Base-by-base conservation (phyloP, 2,113 vertebrate species). In the Xyliphius kryptos region DNA sequence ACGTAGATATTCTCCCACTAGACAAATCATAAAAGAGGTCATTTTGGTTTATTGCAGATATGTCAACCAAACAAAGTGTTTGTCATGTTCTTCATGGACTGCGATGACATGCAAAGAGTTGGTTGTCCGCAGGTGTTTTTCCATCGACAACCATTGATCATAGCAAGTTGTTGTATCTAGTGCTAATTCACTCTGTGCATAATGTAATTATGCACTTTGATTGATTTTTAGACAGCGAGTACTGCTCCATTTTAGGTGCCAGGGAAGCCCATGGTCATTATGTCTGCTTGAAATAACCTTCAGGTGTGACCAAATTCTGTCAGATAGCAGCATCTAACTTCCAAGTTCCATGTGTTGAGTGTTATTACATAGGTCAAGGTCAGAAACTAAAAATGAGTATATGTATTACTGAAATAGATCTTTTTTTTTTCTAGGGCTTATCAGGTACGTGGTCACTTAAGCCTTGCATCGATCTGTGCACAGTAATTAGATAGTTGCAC, bases 311-410 rank as follows among this genome's bases (percentile, higher is more conserved):
- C 32, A 46, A 63, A 36, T 20, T 54, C 70, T 68, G 78, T 74
- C 70, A 73, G 69, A 80, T 76, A 70, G 75, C 57, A 67, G 72
- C 71, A 61, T 0, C 2, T 51, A 48, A 63, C 71, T 77, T 76
- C 73, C 77, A n/a, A n/a, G n/a, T n/a, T n/a, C n/a, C n/a, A n/a
- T n/a, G n/a, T 62, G 68, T 19, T 32, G 55, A 41, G 6, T 22
- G 19, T 17, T 9, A 9, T 50, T 21, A 41, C 22, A 15, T 16
- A 15, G 32, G 14, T 15, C 17, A 26, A 36, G 17, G 43, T 11
- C 15, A 21, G 32, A 15, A 6, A 56, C 15, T 5, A 41, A 41
- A 26, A 44, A 9, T 46, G 7, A 19, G 2, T n/a, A n/a, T n/a
- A n/a, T n/a, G n/a, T n/a, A n/a, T n/a, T n/a, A n/a, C n/a, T n/a